Evolutionary conservation across 2,888 invertebrate genomes (phyloP).

Genomic region (Melipona bicolor): DNA sequence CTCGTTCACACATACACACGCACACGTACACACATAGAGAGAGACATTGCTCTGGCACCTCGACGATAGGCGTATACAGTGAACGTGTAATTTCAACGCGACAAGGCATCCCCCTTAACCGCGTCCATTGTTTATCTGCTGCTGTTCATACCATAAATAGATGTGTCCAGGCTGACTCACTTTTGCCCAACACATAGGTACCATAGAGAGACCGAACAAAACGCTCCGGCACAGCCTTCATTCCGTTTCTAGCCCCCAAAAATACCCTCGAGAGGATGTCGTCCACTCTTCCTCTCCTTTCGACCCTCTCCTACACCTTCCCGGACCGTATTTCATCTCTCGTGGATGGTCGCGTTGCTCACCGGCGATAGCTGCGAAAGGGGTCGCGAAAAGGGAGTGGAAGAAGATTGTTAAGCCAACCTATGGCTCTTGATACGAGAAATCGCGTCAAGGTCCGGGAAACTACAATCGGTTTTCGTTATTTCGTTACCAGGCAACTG

Average conservation of each 20-base stretch:
- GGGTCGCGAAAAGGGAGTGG: constrained; percentile 6
- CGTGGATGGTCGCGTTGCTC: constrained; percentile 11
- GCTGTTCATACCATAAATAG: constrained; percentile 67
- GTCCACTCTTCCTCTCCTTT: constrained; percentile 1
- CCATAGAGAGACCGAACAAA: constrained; percentile 55
- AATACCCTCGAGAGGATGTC: constrained; percentile 44
- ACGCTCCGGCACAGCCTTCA: constrained; percentile 34
- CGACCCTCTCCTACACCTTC: not conserved
- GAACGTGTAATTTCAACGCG: constrained; percentile 47
- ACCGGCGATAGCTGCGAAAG: constrained; percentile 32
- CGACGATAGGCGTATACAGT: constrained; percentile 26
- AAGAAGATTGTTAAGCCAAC: constrained; percentile 45
- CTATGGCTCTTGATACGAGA: not conserved
- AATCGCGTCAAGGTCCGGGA: constrained; percentile 4
- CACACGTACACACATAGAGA: not conserved
- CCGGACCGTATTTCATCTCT: constrained; percentile 58
- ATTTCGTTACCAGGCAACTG: constrained; percentile 37
- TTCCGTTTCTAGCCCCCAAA: constrained; percentile 50
- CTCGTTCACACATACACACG: not conserved
- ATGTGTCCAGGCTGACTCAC: constrained; percentile 41
- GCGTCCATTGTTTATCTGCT: constrained; percentile 70
- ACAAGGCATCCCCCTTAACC: constrained; percentile 58
- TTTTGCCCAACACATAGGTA: constrained; percentile 55
- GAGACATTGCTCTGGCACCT: not conserved
- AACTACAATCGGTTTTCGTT: constrained; percentile 26